A percentile compares a stretch with the other conserved stretches of the same genome.
Evolutionary conservation across 2,797 vertebrate species (phyloP).

Genomic region (Setipinna tenuifilis): DNA sequence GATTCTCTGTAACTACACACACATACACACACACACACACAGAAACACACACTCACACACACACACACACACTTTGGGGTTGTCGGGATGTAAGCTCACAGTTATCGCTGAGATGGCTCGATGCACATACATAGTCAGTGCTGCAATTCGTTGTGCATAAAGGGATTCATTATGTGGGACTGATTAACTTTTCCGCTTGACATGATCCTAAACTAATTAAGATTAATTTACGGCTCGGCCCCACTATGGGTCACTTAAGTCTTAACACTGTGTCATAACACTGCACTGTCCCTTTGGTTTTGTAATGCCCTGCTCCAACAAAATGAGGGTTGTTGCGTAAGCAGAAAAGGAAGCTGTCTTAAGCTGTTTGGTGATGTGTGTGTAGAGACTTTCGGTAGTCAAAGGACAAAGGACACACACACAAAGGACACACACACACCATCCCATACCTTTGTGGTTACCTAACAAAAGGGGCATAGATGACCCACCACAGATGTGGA

Average conservation of each 20-base stretch:
- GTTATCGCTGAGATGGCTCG: neutral
- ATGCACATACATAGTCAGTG: neutral
- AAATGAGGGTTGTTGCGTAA: neutral
- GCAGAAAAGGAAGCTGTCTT: neutral
- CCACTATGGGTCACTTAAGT: neutral
- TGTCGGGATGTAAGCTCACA: neutral
- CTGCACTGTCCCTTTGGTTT: neutral
- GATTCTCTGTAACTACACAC: no score
- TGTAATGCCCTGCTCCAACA: neutral
- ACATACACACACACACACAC: neutral
- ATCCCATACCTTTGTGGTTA: no score
- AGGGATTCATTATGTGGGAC: neutral
- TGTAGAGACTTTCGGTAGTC: no score
- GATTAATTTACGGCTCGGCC: neutral
- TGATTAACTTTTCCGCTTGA: neutral
- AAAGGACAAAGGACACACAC: no score
- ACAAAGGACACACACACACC: no score
- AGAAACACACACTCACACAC: neutral
- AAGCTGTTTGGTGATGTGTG: neutral
- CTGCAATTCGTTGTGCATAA: neutral
- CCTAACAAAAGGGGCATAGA: no score
- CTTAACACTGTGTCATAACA: neutral
- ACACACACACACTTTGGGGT: neutral
- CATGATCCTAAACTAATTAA: neutral
- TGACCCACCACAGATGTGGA: neutral